These are phyloP conservation scores for Poecilus cupreus DNA, from an alignment of 2,888 invertebrate genomes.

Conservation along the genomic window DNA sequence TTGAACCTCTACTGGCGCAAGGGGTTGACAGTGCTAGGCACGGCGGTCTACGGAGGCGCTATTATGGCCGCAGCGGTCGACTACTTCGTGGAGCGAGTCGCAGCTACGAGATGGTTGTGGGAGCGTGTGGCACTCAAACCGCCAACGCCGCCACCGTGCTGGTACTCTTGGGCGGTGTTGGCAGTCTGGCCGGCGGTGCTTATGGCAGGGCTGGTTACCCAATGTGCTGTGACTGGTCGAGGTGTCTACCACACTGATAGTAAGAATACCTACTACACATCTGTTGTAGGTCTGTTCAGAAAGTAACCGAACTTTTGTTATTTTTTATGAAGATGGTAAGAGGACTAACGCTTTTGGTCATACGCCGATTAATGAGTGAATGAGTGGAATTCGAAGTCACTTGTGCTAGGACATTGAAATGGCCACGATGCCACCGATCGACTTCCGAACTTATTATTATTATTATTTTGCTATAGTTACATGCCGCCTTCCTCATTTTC, in stretches of 20 bases:
- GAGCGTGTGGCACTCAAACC: slow-evolving; percentile 79
- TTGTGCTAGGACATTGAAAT: too few relatives aligned
- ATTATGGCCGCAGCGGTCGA: slow-evolving; percentile 82
- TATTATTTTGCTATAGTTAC: too few relatives aligned
- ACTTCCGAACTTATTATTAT: too few relatives aligned
- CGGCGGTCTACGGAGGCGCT: slow-evolving; percentile 85
- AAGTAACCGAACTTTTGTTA: too few relatives aligned
- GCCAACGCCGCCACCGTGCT: slow-evolving; percentile 77
- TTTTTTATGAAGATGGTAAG: too few relatives aligned
- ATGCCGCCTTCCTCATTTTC: too few relatives aligned
- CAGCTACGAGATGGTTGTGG: slow-evolving; percentile 84
- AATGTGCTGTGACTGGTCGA: slow-evolving; percentile 81
- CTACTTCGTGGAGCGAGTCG: slow-evolving; percentile 83
- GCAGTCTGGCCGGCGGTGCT: slow-evolving; percentile 84
- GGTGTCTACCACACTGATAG: slow-evolving; percentile 80
- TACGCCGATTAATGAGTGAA: too few relatives aligned
- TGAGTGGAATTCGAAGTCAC: too few relatives aligned
- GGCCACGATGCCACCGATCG: too few relatives aligned
- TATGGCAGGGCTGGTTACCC: slow-evolving; percentile 80
- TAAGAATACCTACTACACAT: too few relatives aligned
- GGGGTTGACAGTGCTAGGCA: slow-evolving; percentile 83
- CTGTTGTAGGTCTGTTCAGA: too few relatives aligned
- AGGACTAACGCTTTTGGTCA: too few relatives aligned
- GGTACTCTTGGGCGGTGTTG: slow-evolving; percentile 84
- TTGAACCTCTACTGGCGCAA: slow-evolving; percentile 85